These are phyloP conservation scores for Penaeus japonicus DNA, from an alignment of 1,140 invertebrate genomes.

Conservation along the genomic window DNA sequence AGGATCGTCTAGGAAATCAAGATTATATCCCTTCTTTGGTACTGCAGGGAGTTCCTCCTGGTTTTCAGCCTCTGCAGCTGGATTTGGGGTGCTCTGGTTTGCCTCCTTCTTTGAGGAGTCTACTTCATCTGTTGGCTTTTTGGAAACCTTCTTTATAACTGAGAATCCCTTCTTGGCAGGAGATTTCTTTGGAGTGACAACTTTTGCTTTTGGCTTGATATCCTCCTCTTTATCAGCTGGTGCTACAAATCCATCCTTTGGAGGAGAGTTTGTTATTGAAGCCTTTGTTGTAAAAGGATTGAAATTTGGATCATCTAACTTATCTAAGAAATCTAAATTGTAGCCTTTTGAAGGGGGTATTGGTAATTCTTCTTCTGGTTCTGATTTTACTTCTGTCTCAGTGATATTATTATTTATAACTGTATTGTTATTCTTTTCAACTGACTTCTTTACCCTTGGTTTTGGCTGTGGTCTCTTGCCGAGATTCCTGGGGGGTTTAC, in stretches of 20 bases:
- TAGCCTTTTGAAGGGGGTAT: conserved; percentile 55
- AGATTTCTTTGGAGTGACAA: conserved; percentile 3
- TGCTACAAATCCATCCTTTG: conserved; percentile 6
- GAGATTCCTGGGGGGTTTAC: conserved; percentile 34
- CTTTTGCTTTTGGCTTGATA: conserved; percentile 19
- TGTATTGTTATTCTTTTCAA: conserved; percentile 43
- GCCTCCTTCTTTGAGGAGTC: no score
- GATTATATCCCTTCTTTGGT: conserved; percentile 50
- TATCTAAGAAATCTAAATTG: conserved; percentile 57
- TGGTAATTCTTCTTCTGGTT: conserved; percentile 37
- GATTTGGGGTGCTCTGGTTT: not conserved
- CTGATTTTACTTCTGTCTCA: not conserved
- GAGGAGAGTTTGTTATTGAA: conserved; percentile 49
- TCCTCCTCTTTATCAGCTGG: not conserved
- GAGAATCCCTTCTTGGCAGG: conserved; percentile 37
- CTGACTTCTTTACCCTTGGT: not conserved
- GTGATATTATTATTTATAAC: not conserved
- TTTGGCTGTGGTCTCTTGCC: not conserved
- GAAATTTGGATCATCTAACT: conserved; percentile 54
- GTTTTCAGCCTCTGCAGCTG: not conserved
- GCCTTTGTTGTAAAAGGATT: conserved; percentile 51
- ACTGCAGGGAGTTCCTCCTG: conserved; percentile 29
- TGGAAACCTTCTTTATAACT: conserved; percentile 14
- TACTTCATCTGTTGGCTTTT: not conserved
- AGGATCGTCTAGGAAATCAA: conserved; percentile 56